Evolutionary conservation across 2,888 invertebrate genomes (phyloP).

Genomic region (Caenorhabditis angaria): DNA sequence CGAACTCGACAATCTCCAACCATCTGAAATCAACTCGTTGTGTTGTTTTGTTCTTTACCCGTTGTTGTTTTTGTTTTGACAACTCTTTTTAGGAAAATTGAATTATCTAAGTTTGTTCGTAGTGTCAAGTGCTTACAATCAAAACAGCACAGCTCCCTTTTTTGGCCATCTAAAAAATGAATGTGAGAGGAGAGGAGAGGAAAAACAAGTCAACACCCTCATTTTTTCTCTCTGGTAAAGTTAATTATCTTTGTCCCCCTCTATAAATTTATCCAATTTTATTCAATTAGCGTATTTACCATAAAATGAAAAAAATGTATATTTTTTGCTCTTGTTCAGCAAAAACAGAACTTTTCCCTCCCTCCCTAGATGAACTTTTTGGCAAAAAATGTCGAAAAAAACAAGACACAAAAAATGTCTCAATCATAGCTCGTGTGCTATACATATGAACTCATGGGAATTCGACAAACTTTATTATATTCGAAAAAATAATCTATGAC

Average conservation of each 20-base stretch:
- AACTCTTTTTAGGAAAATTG: background rate
- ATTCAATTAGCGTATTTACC: background rate
- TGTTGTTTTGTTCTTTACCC: background rate
- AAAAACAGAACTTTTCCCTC: no score
- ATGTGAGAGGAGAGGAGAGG: background rate
- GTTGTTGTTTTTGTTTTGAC: conserved; percentile 8
- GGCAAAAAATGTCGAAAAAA: background rate
- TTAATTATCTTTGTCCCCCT: background rate
- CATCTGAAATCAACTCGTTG: conserved; percentile 39
- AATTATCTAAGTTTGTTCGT: conserved; percentile 2
- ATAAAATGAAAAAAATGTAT: background rate
- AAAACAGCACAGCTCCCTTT: background rate
- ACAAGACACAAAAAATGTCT: background rate
- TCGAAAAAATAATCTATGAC: background rate
- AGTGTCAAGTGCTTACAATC: background rate
- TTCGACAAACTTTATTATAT: conserved; percentile 9
- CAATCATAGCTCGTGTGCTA: background rate
- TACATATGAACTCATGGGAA: background rate
- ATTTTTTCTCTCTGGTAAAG: background rate
- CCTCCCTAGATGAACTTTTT: background rate
- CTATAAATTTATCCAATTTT: background rate
- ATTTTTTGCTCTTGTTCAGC: no score
- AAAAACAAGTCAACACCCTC: background rate
- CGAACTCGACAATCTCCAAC: conserved; percentile 47
- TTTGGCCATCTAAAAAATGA: no score